These are phyloP conservation scores for Bradypus variegatus DNA, from an alignment of 2,797 vertebrate species.

Conservation along the genomic window DNA sequence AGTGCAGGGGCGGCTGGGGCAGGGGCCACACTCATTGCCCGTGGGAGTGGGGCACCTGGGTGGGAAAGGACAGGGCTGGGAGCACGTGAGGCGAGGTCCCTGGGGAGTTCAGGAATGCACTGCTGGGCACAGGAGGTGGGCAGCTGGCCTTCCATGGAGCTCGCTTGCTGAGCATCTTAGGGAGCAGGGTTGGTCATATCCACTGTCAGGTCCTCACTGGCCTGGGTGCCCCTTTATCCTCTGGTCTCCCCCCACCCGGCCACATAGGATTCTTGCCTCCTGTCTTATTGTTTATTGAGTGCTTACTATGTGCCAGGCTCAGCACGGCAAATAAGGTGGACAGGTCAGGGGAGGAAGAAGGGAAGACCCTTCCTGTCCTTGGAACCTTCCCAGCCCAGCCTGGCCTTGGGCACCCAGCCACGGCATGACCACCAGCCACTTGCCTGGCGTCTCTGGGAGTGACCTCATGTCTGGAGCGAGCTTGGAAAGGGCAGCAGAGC, in stretches of 20 bases:
- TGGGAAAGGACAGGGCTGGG: neutral
- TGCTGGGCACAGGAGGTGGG: neutral
- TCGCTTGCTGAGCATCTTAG: accelerated
- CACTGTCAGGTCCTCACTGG: accelerated
- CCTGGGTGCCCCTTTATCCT: too few species aligned
- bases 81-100: too few species aligned
- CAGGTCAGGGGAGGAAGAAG: neutral
- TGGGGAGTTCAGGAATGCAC: neutral
- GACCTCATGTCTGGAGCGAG: slow-evolving; percentile 58
- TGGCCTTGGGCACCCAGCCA: neutral
- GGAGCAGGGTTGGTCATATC: neutral
- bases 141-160: neutral
- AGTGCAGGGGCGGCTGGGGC: neutral
- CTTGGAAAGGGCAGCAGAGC: neutral
- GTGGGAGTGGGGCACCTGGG: neutral
- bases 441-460: slow-evolving; percentile 25
- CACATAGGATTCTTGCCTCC: neutral
- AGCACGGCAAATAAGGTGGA: neutral
- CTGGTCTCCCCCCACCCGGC: too few species aligned
- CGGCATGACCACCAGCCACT: neutral
- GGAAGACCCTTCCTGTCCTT: neutral
- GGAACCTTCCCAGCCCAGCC: neutral
- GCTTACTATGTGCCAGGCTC: neutral
- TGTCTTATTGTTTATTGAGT: neutral
- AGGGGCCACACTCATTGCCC: neutral